Evolutionary conservation across 2,113 vertebrate genomes (phyloP).

Genomic region (Hucho hucho): DNA sequence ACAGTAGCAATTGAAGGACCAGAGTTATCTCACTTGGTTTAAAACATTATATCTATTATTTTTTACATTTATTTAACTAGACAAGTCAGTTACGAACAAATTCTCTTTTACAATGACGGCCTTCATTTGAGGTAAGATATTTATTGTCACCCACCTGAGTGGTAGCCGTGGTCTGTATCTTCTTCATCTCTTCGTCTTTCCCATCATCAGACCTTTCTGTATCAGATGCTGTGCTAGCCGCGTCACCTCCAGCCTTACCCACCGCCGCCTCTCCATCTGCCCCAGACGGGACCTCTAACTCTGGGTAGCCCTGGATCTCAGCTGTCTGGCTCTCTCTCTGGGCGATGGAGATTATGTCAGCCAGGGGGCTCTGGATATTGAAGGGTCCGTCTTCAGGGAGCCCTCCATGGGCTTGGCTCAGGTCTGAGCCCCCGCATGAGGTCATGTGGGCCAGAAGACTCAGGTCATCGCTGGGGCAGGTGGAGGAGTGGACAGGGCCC

Average conservation of each 20-base stretch:
- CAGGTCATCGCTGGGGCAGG: slow-evolving; percentile 82
- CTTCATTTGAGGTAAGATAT: no score
- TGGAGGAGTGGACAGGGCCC: slow-evolving; percentile 52
- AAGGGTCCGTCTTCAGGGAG: slow-evolving; percentile 73
- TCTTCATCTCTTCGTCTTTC: slow-evolving; percentile 89
- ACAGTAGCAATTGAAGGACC: no score
- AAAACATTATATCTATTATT: no score
- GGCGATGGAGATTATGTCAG: slow-evolving; percentile 83
- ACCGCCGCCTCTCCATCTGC: slow-evolving; percentile 77
- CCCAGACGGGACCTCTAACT: slow-evolving; percentile 79
- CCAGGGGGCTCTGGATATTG: slow-evolving; percentile 79
- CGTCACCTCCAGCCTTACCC: slow-evolving; percentile 88
- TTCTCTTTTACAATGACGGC: no score
- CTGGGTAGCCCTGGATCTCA: slow-evolving; percentile 81
- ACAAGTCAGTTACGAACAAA: no score
- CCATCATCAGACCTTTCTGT: slow-evolving; percentile 97
- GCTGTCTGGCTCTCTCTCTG: slow-evolving; percentile 83
- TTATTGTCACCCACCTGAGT: slow-evolving; percentile 79
- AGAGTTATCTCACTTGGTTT: no score
- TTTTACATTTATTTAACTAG: no score
- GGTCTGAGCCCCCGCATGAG: slow-evolving; percentile 77
- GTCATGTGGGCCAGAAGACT: slow-evolving; percentile 94
- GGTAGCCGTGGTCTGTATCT: slow-evolving; percentile 96
- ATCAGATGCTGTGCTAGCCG: slow-evolving; percentile 79
- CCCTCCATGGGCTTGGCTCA: slow-evolving; percentile 80